Conservation (phyloP, 2,113 vertebrate genomes). For the Numenius arquata region DNA sequence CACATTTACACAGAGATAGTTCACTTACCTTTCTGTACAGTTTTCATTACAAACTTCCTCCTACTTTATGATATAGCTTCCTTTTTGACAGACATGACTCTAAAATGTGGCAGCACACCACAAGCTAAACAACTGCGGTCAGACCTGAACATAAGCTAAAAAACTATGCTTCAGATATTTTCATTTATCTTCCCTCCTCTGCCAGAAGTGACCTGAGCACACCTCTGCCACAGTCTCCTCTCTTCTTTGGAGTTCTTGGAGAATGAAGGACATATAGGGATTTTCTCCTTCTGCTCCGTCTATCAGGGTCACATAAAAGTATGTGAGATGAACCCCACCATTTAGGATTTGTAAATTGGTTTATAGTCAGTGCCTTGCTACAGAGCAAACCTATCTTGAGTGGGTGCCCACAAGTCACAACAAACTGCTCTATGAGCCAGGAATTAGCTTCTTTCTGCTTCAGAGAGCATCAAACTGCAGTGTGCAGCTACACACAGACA, state of each 20-base stretch:
- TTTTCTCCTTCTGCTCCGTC: neutral
- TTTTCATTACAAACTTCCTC: neutral
- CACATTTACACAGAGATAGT: neutral
- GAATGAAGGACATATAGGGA: neutral
- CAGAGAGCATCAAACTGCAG: neutral
- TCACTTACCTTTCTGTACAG: neutral
- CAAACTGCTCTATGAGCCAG: neutral
- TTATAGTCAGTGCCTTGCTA: neutral
- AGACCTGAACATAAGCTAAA: neutral
- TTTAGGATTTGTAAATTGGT: neutral
- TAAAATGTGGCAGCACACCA: neutral
- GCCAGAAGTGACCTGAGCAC: neutral
- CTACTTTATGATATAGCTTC: neutral
- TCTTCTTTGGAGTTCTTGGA: neutral
- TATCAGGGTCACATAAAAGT: neutral
- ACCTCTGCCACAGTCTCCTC: neutral
- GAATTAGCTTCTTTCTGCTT: neutral
- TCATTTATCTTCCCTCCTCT: neutral
- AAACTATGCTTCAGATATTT: neutral
- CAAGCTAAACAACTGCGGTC: neutral
- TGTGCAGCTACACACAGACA: accelerated
- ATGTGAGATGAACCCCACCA: neutral
- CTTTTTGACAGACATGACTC: neutral
- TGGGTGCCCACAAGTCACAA: neutral
- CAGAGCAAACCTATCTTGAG: neutral